Conservation (phyloP, 2,888 invertebrate species). For the Ichneumoninae sp. region DNA sequence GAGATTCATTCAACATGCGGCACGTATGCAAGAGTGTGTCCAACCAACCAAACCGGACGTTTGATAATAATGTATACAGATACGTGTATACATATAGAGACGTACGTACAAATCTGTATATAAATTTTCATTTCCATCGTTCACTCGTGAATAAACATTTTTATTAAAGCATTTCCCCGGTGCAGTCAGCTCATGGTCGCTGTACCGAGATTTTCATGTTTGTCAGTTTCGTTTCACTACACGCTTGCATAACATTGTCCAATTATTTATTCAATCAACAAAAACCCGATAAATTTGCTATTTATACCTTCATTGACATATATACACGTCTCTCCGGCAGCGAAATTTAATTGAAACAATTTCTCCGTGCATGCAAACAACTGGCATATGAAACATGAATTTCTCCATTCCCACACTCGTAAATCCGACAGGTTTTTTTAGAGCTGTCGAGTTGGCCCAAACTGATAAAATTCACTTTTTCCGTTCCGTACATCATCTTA, state of each 20-base stretch:
- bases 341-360: conserved; percentile 33
- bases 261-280: conserved; percentile 62
- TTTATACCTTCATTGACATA: conserved; percentile 23
- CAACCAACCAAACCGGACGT: conserved; percentile 52
- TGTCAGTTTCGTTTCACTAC: conserved; percentile 30
- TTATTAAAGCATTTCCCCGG: conserved; percentile 54
- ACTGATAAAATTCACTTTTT: not conserved
- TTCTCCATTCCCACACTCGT: not conserved
- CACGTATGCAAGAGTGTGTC: conserved; percentile 28
- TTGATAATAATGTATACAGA: conserved; percentile 56
- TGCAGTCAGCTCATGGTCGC: conserved; percentile 18
- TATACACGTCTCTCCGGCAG: conserved; percentile 7
- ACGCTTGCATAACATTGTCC: conserved; percentile 54
- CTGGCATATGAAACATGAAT: not conserved
- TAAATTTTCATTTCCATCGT: conserved; percentile 55
- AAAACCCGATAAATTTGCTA: conserved; percentile 48
- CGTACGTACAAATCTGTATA: conserved; percentile 9
- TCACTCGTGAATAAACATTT: conserved; percentile 67
- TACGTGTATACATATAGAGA: not conserved
- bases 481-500: not conserved
- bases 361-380: conserved; percentile 20
- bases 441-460: not conserved
- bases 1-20: conserved; percentile 54
- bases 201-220: conserved; percentile 33
- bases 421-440: not conserved